Conservation (phyloP, 2,113 vertebrate genomes). For the Ammodytes marinus region DNA sequence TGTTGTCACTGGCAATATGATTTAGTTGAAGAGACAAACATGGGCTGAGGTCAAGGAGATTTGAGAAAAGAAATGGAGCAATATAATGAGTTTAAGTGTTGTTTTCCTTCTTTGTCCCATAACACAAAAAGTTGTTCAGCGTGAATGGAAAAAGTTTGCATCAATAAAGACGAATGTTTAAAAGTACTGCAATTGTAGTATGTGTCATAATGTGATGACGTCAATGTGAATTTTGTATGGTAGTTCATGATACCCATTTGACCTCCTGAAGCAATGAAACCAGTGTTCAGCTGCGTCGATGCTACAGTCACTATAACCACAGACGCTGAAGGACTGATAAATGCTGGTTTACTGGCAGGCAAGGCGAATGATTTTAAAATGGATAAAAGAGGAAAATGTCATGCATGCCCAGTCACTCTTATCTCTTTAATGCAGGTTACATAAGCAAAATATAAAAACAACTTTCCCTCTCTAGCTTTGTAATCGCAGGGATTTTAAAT, state of each 20-base stretch:
- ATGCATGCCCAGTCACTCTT: not conserved
- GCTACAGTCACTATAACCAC: not conserved
- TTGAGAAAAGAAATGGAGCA: constrained; percentile 1
- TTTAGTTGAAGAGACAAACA: constrained; percentile 58
- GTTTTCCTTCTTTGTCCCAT: not conserved
- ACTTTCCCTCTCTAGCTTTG: too few relatives aligned
- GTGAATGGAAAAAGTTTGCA: not conserved
- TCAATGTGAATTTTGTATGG: not conserved
- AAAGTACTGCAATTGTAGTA: not conserved
- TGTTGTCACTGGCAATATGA: constrained; percentile 69
- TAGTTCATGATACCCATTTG: not conserved
- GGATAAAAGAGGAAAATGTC: not conserved
- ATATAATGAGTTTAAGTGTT: not conserved
- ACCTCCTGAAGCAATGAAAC: not conserved
- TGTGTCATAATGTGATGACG: not conserved
- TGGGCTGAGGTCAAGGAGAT: constrained; percentile 22
- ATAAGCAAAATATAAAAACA: not conserved
- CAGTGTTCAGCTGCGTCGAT: not conserved
- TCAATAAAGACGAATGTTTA: not conserved
- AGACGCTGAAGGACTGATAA: not conserved
- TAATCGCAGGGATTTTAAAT: not conserved
- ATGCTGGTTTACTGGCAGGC: not conserved
- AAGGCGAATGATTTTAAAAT: not conserved
- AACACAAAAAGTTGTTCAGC: not conserved
- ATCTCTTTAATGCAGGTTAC: constrained; percentile 4